These are phyloP conservation scores for Orgyia antiqua DNA, from an alignment of 2,888 invertebrate genomes.

Conservation along the genomic window DNA sequence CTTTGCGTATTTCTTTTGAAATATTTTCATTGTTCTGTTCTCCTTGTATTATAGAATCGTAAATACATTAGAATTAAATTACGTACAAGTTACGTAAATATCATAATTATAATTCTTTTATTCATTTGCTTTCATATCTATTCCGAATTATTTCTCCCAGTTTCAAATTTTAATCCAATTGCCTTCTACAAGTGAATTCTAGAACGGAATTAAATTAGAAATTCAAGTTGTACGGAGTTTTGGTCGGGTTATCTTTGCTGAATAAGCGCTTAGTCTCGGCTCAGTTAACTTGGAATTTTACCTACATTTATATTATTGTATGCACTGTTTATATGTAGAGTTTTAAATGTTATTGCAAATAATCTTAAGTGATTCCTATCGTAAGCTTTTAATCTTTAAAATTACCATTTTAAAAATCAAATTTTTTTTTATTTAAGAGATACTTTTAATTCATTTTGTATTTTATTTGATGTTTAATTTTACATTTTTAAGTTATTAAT, in stretches of 20 bases:
- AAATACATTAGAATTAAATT: slow-evolving; percentile 1
- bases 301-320: slow-evolving; percentile 18
- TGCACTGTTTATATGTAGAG: slow-evolving; percentile 4
- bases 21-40: slow-evolving; percentile 3
- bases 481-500: too few species aligned
- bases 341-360: not conserved
- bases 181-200: slow-evolving; percentile 20
- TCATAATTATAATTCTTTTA: too few species aligned
- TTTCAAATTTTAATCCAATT: slow-evolving; percentile 22
- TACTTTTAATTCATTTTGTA: too few species aligned
- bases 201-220: slow-evolving; percentile 42
- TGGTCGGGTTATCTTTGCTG: slow-evolving; percentile 28
- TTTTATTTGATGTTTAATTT: too few species aligned
- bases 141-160: slow-evolving; percentile 4
- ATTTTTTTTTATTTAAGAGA: too few species aligned
- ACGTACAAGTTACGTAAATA: not conserved
- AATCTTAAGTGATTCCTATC: not conserved
- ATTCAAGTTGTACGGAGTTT: slow-evolving; percentile 34
- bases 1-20: slow-evolving; percentile 7
- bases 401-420: too few species aligned
- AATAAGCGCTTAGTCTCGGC: slow-evolving; percentile 25
- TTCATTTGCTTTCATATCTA: slow-evolving; percentile 1
- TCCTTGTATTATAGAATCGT: slow-evolving; percentile 3
- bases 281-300: slow-evolving; percentile 16
- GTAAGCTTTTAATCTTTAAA: too few species aligned